Percentiles rank a stretch among this genome's conserved stretches.
These are phyloP conservation scores for Aeoliscus strigatus DNA, from an alignment of 2,797 vertebrate genomes.

Conservation along the genomic window DNA sequence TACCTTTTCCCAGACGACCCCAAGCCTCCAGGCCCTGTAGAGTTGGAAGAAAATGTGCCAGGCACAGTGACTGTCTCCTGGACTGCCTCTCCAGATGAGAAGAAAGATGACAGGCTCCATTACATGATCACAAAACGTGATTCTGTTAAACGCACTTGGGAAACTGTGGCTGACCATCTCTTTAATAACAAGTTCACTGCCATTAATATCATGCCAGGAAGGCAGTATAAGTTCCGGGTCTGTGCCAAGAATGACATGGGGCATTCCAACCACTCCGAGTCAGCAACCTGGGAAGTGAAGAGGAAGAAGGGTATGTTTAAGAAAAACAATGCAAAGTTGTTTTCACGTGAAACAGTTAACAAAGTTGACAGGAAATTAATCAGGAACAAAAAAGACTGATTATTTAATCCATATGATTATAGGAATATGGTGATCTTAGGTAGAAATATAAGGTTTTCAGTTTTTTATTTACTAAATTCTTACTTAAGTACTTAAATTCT, in stretches of 20 bases:
- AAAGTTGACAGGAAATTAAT: not conserved
- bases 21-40: conserved; percentile 78
- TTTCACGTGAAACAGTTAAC: too few species aligned
- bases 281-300: conserved; percentile 74
- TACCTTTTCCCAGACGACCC: conserved; percentile 73
- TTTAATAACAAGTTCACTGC: conserved; percentile 86
- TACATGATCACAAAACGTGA: conserved; percentile 80
- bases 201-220: conserved; percentile 78
- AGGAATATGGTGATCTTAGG: too few species aligned
- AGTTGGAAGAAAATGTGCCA: conserved; percentile 78
- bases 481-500: too few species aligned
- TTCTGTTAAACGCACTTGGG: conserved; percentile 75
- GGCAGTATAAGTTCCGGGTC: conserved; percentile 82
- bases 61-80: conserved; percentile 82
- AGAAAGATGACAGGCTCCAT: conserved; percentile 72
- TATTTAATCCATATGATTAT: too few species aligned
- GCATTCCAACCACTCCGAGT: conserved; percentile 78
- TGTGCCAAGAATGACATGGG: conserved; percentile 85
- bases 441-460: too few species aligned
- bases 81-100: conserved; percentile 83
- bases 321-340: not conserved
- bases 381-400: too few species aligned
- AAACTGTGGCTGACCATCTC: conserved; percentile 72
- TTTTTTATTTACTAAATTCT: too few species aligned
- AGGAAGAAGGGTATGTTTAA: conserved; percentile 70